Evolutionary conservation across 1,140 invertebrate species (phyloP).

Genomic region (Druon quercuslanigerum): DNA sequence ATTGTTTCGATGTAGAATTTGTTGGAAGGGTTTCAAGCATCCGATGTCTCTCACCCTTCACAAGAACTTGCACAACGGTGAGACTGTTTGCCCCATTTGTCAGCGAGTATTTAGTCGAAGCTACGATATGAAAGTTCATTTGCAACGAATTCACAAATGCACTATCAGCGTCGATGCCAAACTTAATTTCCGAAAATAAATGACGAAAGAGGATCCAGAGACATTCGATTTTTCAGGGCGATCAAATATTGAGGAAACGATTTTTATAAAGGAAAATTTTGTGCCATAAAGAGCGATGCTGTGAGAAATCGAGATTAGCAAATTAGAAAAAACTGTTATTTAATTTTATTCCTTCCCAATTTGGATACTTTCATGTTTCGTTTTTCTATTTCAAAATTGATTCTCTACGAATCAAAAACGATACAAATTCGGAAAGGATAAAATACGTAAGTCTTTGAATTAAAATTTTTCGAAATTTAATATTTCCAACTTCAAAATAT

Average conservation of each 20-base stretch:
- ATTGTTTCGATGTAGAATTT: conserved; percentile 80
- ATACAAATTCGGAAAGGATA: too few relatives aligned
- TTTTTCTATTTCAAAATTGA: too few relatives aligned
- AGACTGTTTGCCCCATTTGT: conserved; percentile 81
- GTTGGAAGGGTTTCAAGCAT: conserved; percentile 86
- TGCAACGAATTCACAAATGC: conserved; percentile 77
- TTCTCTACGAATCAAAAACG: too few relatives aligned
- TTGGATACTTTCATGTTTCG: too few relatives aligned
- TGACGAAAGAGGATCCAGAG: conserved; percentile 23
- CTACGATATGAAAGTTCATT: conserved; percentile 80
- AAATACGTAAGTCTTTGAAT: too few relatives aligned
- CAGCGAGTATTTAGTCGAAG: conserved; percentile 79
- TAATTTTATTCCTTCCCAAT: too few relatives aligned
- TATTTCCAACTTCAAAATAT: too few relatives aligned
- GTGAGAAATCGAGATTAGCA: too few relatives aligned
- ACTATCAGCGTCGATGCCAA: conserved; percentile 57
- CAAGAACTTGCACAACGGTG: conserved; percentile 85
- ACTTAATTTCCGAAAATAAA: conserved; percentile 58
- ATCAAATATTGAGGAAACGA: background rate
- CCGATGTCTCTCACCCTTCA: conserved; percentile 85
- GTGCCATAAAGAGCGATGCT: background rate
- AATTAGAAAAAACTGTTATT: too few relatives aligned
- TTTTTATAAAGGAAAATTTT: background rate
- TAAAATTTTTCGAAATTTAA: too few relatives aligned
- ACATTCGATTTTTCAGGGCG: background rate